Conservation (phyloP, 2,797 vertebrate genomes). For the Meriones psammophilus region DNA sequence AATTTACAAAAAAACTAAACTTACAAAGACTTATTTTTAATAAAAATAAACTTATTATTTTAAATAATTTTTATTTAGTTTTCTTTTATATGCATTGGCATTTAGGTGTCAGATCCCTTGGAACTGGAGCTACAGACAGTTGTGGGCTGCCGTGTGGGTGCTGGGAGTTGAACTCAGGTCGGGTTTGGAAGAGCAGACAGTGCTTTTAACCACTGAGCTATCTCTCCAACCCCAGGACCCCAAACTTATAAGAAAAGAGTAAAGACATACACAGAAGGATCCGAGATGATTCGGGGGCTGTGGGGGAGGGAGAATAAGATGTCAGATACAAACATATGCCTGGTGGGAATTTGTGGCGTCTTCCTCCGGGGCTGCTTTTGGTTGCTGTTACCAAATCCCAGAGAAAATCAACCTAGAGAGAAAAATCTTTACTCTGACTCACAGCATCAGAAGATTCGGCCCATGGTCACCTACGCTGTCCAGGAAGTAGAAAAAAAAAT, state of each 20-base stretch:
- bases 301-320: neutral
- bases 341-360: neutral
- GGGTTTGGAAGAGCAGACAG: no score
- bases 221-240: no score
- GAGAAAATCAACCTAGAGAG: neutral
- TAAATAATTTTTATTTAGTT: no score
- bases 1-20: neutral
- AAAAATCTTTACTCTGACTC: neutral
- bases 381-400: neutral
- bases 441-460: neutral
- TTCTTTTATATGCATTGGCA: no score
- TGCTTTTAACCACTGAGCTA: no score
- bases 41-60: no score
- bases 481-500: neutral
- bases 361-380: neutral
- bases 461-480: neutral
- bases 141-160: no score
- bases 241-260: no score
- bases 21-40: neutral
- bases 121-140: no score
- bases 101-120: no score
- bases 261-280: neutral
- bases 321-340: neutral
- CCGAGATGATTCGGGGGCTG: neutral
- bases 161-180: no score